Evolutionary conservation across 2,888 invertebrate genomes (phyloP), one percentile per base, ranked within the genome.

Genomic region (Callinectes sapidus): DNA sequence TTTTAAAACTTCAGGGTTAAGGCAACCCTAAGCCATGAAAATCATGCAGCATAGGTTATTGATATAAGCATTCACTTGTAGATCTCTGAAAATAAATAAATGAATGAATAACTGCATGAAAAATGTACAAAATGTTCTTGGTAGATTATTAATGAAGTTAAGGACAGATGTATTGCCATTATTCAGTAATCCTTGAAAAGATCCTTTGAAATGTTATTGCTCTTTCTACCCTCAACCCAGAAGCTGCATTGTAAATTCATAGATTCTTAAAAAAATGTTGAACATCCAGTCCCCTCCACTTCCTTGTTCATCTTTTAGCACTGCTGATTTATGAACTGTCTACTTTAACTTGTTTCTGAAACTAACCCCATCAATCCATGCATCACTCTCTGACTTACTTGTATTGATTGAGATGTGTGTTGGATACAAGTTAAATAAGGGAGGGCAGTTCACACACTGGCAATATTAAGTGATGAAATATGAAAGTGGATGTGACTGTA

Each of bases 101-200:
- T n/a, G 66, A n/a, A n/a, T 23, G n/a, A 16, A n/a, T n/a, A 71
- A 0, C 10, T 8, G n/a, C 28, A 71, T 10, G 28, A n/a, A 28
- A n/a, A n/a, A 71, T 71, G 71, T 71, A 71, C 71, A 71, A 71
- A 28, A 71, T 71, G 28, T 71, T 71, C 71, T 71, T 28, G 71
- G 28, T 10, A n/a, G n/a, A n/a, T n/a, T n/a, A 71, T 71, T n/a
- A 71, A 71, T 71, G n/a, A 28, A 71, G 6, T n/a, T 71, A 28
- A 28, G 28, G 71, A 71, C 71, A 71, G 71, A 18, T n/a, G 10
- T 71, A 28, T 5, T 8, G 28, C n/a, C 13, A 13, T 71, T n/a
- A n/a, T 71, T 71, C 71, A 71, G n/a, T 71, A 28, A 71, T 28
- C 71, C 71, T 13, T 28, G 71, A 71, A 71, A 8, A 23, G 5